Conservation (phyloP, 2,113 vertebrate species). For the Aegithalos caudatus region DNA sequence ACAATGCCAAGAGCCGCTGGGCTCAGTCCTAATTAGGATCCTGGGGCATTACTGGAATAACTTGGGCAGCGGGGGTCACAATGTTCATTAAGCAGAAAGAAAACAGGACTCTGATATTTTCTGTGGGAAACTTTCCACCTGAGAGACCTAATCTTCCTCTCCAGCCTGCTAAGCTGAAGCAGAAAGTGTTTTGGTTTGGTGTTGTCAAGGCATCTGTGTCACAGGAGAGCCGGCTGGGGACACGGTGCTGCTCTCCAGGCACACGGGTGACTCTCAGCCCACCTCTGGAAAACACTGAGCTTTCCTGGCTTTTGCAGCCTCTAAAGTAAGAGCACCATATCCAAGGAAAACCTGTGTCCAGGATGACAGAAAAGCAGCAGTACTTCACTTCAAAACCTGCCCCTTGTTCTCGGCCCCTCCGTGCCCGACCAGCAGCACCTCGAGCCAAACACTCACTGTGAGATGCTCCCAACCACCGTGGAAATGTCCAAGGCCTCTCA, state of each 20-base stretch:
- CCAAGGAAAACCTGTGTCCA: accelerated
- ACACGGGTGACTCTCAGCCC: background rate
- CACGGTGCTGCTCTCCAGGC: accelerated
- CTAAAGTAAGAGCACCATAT: background rate
- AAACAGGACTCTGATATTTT: background rate
- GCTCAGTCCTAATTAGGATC: constrained; percentile 37
- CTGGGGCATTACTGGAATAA: constrained; percentile 27
- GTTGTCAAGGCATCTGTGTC: background rate
- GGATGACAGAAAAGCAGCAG: accelerated
- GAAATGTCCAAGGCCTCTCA: accelerated
- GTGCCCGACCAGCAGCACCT: background rate
- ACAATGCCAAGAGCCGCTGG: background rate
- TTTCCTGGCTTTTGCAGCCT: background rate
- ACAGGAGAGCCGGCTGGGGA: background rate
- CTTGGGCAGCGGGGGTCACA: background rate
- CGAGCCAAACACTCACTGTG: accelerated
- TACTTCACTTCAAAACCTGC: background rate
- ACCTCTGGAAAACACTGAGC: background rate
- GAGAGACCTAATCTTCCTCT: background rate
- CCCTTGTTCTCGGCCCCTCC: background rate
- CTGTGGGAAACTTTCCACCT: constrained; percentile 37
- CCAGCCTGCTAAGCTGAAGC: background rate
- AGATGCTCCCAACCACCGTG: background rate
- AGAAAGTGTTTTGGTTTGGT: background rate
- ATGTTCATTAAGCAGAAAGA: background rate